Percentiles rank a stretch among this genome's conserved stretches.
Conservation (phyloP, 2,888 invertebrate species). For the Diadegma fenestrale region DNA sequence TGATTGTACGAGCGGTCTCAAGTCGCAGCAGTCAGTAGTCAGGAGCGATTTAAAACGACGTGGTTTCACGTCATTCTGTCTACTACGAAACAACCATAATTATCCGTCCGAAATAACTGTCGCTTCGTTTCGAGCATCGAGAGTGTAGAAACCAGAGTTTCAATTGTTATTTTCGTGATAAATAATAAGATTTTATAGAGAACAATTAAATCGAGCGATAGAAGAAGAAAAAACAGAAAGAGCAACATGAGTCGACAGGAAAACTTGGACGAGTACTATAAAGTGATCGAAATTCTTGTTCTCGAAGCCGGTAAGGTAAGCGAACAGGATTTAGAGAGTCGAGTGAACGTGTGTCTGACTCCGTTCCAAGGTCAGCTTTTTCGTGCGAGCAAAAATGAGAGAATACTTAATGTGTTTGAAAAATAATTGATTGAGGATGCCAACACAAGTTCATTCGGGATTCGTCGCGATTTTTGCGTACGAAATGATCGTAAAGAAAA, state of each 20-base stretch:
- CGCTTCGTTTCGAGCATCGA: neutral
- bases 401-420: neutral
- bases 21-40: conserved; percentile 51
- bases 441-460: neutral
- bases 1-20: conserved; percentile 29
- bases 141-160: too few species aligned
- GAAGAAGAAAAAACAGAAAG: neutral
- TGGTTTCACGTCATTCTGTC: neutral
- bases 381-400: conserved; percentile 12
- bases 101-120: neutral
- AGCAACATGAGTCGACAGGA: conserved; percentile 71
- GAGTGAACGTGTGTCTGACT: conserved; percentile 49
- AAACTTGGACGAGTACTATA: conserved; percentile 83
- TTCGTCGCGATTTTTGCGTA: neutral
- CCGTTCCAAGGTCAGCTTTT: conserved; percentile 30
- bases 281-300: conserved; percentile 83
- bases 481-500: neutral
- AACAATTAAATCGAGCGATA: neutral
- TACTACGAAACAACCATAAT: neutral
- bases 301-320: conserved; percentile 85
- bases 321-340: conserved; percentile 46
- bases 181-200: neutral
- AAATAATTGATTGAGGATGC: conserved; percentile 2
- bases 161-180: neutral
- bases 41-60: conserved; percentile 22